phyloP scores from a whole-genome alignment of 2,797 vertebrate species.

The Siniperca scherzeri region DNA sequence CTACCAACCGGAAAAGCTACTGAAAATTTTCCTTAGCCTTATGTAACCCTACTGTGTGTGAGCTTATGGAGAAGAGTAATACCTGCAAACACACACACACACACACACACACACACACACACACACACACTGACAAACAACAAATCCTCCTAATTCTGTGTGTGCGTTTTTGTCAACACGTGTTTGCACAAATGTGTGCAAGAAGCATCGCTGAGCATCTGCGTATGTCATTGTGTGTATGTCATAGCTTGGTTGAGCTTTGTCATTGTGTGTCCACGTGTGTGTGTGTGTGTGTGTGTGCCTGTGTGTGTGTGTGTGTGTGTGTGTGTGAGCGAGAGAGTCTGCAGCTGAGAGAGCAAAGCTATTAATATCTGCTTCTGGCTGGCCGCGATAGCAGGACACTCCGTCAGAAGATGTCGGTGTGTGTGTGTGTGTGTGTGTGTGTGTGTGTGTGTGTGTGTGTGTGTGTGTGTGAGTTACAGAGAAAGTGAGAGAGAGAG shows the following conservation, averaged over 20 bases:
- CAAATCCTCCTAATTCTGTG: constrained; percentile 18
- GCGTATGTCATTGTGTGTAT: constrained; percentile 9
- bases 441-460: constrained; percentile 29
- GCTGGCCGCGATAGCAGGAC: constrained; percentile 63
- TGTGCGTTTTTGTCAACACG: neutral
- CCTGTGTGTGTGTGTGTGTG: constrained; percentile 26
- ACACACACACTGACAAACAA: neutral
- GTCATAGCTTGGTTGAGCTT: too few species aligned
- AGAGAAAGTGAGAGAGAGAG: constrained; percentile 11
- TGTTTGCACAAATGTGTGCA: neutral
- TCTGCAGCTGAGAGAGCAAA: constrained; percentile 52
- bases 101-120: neutral
- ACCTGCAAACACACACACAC: neutral
- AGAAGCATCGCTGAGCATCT: neutral
- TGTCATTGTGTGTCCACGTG: neutral
- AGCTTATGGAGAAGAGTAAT: neutral
- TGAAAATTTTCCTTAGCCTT: neutral
- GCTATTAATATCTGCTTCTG: constrained; percentile 77
- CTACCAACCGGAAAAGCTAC: neutral
- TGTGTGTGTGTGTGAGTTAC: constrained; percentile 27
- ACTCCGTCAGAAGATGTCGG: constrained; percentile 55
- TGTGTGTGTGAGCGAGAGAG: constrained; percentile 22
- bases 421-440: constrained; percentile 18
- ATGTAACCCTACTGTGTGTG: neutral
- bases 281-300: constrained; percentile 23